Evolutionary conservation across 2,888 invertebrate species (phyloP).

Genomic region (Halictus quadricinctus): DNA sequence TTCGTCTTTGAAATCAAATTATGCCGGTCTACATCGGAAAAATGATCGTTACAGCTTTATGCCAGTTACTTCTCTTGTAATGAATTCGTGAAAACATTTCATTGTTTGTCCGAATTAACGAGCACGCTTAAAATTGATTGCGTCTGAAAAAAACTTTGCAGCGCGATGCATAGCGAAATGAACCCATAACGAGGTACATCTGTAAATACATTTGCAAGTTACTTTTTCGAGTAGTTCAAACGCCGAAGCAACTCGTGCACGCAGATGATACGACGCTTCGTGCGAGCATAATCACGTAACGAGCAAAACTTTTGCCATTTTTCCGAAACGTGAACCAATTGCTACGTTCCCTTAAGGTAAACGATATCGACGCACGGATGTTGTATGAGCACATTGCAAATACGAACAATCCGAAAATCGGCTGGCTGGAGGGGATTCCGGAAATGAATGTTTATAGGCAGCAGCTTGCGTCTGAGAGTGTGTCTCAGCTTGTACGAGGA

Average conservation of each 20-base stretch:
- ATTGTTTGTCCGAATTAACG: not conserved
- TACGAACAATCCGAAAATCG: conserved; percentile 25
- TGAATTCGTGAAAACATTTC: not conserved
- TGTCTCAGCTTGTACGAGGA: conserved; percentile 19
- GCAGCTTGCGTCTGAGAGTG: conserved; percentile 27
- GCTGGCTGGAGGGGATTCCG: conserved; percentile 3
- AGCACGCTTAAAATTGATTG: not conserved
- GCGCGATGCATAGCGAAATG: not conserved
- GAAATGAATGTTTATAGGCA: conserved; percentile 39
- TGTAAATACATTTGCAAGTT: not conserved
- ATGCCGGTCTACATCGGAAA: no score
- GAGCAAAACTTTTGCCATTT: not conserved
- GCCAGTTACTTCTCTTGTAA: not conserved
- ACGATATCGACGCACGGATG: conserved; percentile 12
- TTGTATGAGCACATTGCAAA: not conserved
- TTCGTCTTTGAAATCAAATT: not conserved
- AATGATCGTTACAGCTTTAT: not conserved
- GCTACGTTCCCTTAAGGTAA: conserved; percentile 24
- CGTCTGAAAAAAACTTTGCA: not conserved
- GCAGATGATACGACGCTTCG: not conserved
- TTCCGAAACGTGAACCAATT: not conserved
- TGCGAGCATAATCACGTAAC: conserved; percentile 21
- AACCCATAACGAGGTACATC: not conserved
- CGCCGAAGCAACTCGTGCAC: not conserved
- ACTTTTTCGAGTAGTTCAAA: not conserved